Percentiles rank a stretch among this genome's conserved stretches.
Conservation (phyloP, 1,140 invertebrate genomes). For the Drosophila bipectinata region DNA sequence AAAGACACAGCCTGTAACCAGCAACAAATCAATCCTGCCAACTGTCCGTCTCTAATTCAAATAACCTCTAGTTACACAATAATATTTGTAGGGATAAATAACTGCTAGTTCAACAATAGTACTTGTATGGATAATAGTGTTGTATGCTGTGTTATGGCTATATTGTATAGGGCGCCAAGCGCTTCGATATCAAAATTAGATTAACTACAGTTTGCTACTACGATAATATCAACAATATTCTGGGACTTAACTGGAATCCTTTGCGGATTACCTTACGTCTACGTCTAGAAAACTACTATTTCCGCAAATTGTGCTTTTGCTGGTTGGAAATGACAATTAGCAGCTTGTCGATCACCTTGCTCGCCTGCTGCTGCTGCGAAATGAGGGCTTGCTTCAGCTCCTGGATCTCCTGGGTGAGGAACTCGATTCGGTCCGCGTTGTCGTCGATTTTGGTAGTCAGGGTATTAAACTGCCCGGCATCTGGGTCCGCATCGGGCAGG, state of each 20-base stretch:
- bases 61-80: slow-evolving; percentile 54
- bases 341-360: slow-evolving; percentile 83
- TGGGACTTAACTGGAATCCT: slow-evolving; percentile 17
- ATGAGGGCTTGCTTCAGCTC: slow-evolving; percentile 87
- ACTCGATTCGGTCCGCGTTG: slow-evolving; percentile 86
- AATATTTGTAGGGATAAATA: slow-evolving; percentile 21
- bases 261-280: slow-evolving; percentile 10
- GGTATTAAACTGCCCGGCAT: slow-evolving; percentile 84
- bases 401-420: slow-evolving; percentile 86
- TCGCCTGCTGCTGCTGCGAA: slow-evolving; percentile 82
- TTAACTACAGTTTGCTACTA: slow-evolving; percentile 59
- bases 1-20: slow-evolving; percentile 78
- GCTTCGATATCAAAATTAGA: slow-evolving; percentile 50
- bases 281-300: slow-evolving; percentile 40
- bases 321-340: slow-evolving; percentile 82
- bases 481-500: slow-evolving; percentile 79
- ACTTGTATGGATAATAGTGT: slow-evolving; percentile 40
- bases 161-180: slow-evolving; percentile 56
- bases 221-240: slow-evolving; percentile 76
- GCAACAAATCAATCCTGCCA: slow-evolving; percentile 71
- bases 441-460: slow-evolving; percentile 87
- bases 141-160: slow-evolving; percentile 32
- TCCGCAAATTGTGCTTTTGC: slow-evolving; percentile 81
- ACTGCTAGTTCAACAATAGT: slow-evolving; percentile 9
- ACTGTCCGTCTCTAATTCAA: slow-evolving; percentile 65